Evolutionary conservation across 2,888 invertebrate genomes (phyloP).

Genomic region (Archips xylosteana): DNA sequence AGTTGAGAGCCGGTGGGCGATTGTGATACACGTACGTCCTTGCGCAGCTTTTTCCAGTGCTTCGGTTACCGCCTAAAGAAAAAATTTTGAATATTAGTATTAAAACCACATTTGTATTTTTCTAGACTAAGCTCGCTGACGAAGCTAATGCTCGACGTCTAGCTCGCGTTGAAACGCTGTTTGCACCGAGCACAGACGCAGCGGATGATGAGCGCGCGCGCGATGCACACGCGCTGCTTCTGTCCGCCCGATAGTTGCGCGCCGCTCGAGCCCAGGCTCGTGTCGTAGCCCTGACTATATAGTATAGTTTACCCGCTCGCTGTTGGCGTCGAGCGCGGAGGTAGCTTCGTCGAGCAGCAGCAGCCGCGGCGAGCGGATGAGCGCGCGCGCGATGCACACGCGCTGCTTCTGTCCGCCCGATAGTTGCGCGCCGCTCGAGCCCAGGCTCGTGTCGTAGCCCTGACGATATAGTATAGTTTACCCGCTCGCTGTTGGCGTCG

Average conservation of each 20-base stretch:
- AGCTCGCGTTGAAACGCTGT: constrained; percentile 81
- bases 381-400: too few relatives aligned
- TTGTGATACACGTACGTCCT: constrained; percentile 93
- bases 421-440: constrained; percentile 88
- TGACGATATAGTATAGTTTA: too few relatives aligned
- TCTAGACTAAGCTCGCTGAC: too few relatives aligned
- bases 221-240: constrained; percentile 91
- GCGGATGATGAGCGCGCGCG: constrained; percentile 88
- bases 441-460: constrained; percentile 83
- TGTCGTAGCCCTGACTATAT: constrained; percentile 51
- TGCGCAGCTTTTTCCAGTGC: constrained; percentile 93
- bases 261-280: constrained; percentile 88
- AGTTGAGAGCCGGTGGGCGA: constrained; percentile 94
- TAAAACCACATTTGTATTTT: too few relatives aligned
- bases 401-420: constrained; percentile 66
- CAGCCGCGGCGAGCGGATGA: too few relatives aligned
- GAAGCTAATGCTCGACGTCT: too few relatives aligned
- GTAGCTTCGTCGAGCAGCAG: too few relatives aligned
- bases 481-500: too few relatives aligned
- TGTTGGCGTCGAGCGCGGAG: too few relatives aligned
- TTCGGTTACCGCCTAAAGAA: constrained; percentile 89
- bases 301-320: too few relatives aligned
- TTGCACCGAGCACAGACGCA: constrained; percentile 88
- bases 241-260: constrained; percentile 90
- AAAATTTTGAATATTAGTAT: constrained; percentile 30